These are phyloP conservation scores for Andrena hattorfiana DNA, from an alignment of 2,888 invertebrate genomes.

Conservation along the genomic window DNA sequence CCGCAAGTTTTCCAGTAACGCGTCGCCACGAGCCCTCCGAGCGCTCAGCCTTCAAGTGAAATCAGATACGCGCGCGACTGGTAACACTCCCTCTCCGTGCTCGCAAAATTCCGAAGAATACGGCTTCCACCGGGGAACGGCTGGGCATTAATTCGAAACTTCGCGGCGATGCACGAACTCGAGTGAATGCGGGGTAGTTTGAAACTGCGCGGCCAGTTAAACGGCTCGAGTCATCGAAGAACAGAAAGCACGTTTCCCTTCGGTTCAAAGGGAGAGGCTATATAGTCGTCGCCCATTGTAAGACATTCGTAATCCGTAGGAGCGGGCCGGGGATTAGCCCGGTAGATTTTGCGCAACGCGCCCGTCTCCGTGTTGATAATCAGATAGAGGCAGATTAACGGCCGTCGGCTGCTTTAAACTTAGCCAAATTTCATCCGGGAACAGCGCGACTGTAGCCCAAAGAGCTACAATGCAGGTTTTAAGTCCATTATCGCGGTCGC, in stretches of 20 bases:
- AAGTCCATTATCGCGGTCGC: neutral
- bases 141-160: slow-evolving; percentile 31
- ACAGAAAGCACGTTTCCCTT: slow-evolving; percentile 8
- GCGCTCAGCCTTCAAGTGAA: too few species aligned
- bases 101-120: slow-evolving; percentile 5
- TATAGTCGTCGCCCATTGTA: slow-evolving; percentile 38
- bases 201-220: slow-evolving; percentile 15
- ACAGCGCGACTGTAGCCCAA: neutral
- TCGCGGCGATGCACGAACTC: slow-evolving; percentile 16
- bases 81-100: neutral
- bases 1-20: too few species aligned
- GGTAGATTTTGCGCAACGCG: slow-evolving; percentile 46
- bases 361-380: slow-evolving; percentile 34
- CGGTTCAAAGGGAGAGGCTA: slow-evolving; percentile 23
- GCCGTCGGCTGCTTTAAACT: slow-evolving; percentile 13
- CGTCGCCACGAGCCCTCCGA: too few species aligned
- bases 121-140: neutral
- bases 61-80: too few species aligned
- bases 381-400: slow-evolving; percentile 44
- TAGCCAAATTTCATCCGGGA: slow-evolving; percentile 10
- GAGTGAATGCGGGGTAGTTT: slow-evolving; percentile 5
- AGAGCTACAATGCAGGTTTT: neutral
- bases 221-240: slow-evolving; percentile 30
- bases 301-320: slow-evolving; percentile 66
- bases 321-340: slow-evolving; percentile 58